Percentiles rank a stretch among this genome's conserved stretches.
These are phyloP conservation scores for Tragopan temminckii DNA, from an alignment of 2,797 vertebrate genomes.

Conservation along the genomic window DNA sequence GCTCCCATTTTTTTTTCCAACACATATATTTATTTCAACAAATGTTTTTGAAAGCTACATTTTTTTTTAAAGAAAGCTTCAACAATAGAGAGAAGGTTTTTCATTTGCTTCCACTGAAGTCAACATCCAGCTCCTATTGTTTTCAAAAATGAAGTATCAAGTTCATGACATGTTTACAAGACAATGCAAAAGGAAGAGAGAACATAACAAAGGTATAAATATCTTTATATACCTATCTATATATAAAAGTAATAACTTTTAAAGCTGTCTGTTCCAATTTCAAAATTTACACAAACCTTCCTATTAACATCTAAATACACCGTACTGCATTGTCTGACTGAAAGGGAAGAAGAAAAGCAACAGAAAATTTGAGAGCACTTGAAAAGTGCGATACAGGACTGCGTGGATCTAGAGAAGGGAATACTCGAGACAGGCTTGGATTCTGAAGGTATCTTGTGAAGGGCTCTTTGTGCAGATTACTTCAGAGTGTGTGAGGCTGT, in stretches of 20 bases:
- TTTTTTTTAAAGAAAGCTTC: neutral
- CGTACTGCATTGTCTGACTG: neutral
- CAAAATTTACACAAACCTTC: neutral
- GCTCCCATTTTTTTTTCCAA: neutral
- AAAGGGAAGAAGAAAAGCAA: neutral
- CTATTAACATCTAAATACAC: slow-evolving; percentile 12
- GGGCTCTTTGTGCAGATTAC: neutral
- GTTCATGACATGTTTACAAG: slow-evolving; percentile 42
- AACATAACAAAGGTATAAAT: slow-evolving; percentile 54
- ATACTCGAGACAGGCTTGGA: neutral
- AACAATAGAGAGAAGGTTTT: slow-evolving; percentile 36
- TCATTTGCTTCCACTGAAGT: slow-evolving; percentile 3
- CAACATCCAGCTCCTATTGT: slow-evolving; percentile 38
- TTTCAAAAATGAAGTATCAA: slow-evolving; percentile 36
- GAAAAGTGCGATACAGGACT: neutral
- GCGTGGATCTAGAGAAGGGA: neutral
- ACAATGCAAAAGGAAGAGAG: slow-evolving; percentile 33
- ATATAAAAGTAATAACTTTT: slow-evolving; percentile 40
- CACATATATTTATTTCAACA: neutral
- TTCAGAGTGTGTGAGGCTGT: accelerated
- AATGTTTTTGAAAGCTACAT: neutral
- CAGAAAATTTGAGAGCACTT: neutral
- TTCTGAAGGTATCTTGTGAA: neutral
- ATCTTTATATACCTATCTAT: neutral
- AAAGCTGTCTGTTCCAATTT: neutral